These are phyloP conservation scores for Halictus rubicundus DNA, from an alignment of 1,140 invertebrate genomes.

Conservation along the genomic window DNA sequence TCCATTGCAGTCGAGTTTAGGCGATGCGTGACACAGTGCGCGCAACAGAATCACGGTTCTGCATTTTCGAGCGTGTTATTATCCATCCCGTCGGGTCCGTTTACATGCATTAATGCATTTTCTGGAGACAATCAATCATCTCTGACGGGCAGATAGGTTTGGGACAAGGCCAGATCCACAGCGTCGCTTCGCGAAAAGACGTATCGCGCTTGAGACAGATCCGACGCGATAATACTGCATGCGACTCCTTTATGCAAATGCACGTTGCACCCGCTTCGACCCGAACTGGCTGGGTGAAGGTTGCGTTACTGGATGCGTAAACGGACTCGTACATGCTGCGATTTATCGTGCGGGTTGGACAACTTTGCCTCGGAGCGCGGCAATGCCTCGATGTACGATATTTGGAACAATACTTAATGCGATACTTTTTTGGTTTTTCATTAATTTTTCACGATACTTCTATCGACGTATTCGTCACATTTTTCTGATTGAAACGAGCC, in stretches of 20 bases:
- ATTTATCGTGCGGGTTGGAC: too few species aligned
- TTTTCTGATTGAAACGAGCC: too few species aligned
- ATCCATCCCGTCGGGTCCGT: not conserved
- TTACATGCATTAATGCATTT: constrained; percentile 43
- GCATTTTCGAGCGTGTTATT: constrained; percentile 19
- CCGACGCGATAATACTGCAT: constrained; percentile 2
- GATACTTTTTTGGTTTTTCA: too few species aligned
- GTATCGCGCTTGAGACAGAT: constrained; percentile 34
- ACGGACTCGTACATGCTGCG: too few species aligned
- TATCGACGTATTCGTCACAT: too few species aligned
- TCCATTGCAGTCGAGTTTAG: not conserved
- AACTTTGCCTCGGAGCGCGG: too few species aligned
- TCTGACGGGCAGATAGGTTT: not conserved
- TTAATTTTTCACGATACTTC: too few species aligned
- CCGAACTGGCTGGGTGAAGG: too few species aligned
- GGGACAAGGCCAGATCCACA: constrained; percentile 29
- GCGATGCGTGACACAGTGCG: too few species aligned
- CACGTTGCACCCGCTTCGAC: not conserved
- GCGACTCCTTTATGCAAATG: not conserved
- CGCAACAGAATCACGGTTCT: constrained; percentile 19
- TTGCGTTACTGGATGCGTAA: too few species aligned
- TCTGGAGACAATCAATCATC: constrained; percentile 17
- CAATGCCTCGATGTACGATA: too few species aligned
- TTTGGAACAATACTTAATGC: too few species aligned
- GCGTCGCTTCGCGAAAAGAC: constrained; percentile 21